Base-by-base conservation (phyloP, 2,797 vertebrate genomes). In the Meda fulgida region DNA sequence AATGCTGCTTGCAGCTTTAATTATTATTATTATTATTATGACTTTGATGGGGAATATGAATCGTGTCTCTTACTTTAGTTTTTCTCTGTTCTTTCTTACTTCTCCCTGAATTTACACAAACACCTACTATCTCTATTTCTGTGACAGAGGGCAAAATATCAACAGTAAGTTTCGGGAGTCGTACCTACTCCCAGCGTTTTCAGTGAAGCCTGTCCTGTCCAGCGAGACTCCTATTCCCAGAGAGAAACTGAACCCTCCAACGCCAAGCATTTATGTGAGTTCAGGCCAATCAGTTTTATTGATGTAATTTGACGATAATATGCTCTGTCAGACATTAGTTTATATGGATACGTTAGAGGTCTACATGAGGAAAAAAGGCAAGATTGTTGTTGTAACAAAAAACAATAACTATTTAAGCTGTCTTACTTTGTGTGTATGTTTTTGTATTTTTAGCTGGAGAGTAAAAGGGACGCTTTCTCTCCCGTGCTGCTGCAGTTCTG, bases 251-350 rank as follows among this genome's bases (percentile, higher is more conserved):
- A 98, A 96, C 87, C 97, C 97, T 1, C 97, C 97, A 7, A 98
- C 97, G 0, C 97, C 97, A 4, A 98, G 97, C 91, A 98, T 98
- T 87, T 98, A 98, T 81, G 97, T 98, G 92, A 90, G 96, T 67
- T 67, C 13, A 46, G 26, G 18, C 58, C 60, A 43, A 66, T 67
- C 26, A 11, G 9, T 79, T 79, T 58, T 71, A 43, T 53, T 70
- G 43, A 71, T 43, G 14, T 77, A 77, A 31, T 19, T 38, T 76
- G 5, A 18, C 5, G 31, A 58, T 53, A 13, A 72, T 53, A 6
- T 60, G 7, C 5, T 72, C 40, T 53, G 46, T 55, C 31, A 76
- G 11, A 36, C 11, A 76, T 53, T 34, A 14, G 19, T 53, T 55
- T 48, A 46, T 66, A 26, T 71, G 18, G 80, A 29, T 38, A 29